Base-by-base conservation (phyloP, 2,888 invertebrate species). In the Phortica magna region DNA sequence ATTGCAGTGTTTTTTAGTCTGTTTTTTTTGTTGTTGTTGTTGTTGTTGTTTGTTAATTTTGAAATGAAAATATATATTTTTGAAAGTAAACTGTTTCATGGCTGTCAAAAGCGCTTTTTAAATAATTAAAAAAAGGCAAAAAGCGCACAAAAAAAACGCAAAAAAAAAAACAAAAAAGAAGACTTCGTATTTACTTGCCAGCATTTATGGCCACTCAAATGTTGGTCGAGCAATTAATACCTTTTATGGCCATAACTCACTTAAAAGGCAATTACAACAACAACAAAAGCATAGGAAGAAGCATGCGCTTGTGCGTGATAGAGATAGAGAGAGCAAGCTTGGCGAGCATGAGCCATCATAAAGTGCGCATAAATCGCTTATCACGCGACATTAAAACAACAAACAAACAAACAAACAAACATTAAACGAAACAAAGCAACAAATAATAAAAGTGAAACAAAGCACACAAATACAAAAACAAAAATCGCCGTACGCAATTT, bases 361-460 rank as follows among this genome's bases (percentile, higher is more conserved):
- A 71, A 84, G 86, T 80, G 86, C 80, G 87, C 85, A 88, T 85
- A 85, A 85, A 85, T 85, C 85, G 85, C 87, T 85, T 85, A 85
- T 85, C 85, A 85, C 88, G 85, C 85, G 88, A 85, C 85, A 85
- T 86, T 85, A 86, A 85, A 85, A 82, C 87, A 86, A 86, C 77
- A 71, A 83, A 42, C 78, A 81, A 79, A 74, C 67, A 76, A 73
- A 70, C 68, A 80, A 79, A 76, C 83, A 81, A 84, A 83, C 86
- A 83, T 79, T 78, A 83, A 86, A 85, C 88, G 59, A 59, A 59
- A 17, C 59, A 19, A 19, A 59, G 22, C 59, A n/a, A n/a, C 17
- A 59, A 59, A 48, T 9, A 48, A 14, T 14, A 48, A 48, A 48
- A 48, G 84, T 87, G 85, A 87, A 85, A 76, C 79, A 79, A 68